Percentiles rank a stretch among this genome's conserved stretches.
Conservation (phyloP, 2,797 vertebrate genomes). For the Falco concolor region DNA sequence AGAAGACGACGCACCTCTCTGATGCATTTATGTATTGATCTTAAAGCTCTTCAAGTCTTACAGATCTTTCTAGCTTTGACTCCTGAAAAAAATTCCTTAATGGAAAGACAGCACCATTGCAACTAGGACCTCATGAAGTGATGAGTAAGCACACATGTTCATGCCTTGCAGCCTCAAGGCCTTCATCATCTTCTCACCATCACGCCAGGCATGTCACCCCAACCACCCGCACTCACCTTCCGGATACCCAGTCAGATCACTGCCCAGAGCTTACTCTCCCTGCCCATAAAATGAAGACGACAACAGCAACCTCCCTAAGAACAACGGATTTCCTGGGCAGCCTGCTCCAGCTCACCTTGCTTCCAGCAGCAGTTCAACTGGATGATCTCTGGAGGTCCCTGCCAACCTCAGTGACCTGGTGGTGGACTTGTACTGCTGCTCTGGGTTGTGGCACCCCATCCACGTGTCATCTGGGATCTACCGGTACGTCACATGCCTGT, state of each 20-base stretch:
- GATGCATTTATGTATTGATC: not conserved
- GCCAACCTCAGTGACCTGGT: not conserved
- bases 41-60: not conserved
- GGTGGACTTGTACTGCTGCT: not conserved
- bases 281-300: not conserved
- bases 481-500: accelerated
- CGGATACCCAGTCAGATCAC: not conserved
- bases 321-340: not conserved
- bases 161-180: not conserved
- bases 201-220: not conserved
- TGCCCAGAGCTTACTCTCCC: not conserved
- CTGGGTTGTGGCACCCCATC: not conserved
- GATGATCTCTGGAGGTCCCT: not conserved
- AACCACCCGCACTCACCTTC: not conserved
- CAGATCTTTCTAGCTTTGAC: not conserved
- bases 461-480: not conserved
- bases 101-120: not conserved
- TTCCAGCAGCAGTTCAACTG: not conserved
- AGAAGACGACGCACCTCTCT: not conserved
- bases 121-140: not conserved
- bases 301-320: not conserved
- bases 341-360: not conserved
- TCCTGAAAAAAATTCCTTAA: not conserved
- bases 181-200: not conserved
- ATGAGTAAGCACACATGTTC: not conserved